Evolutionary conservation across 1,140 invertebrate species (phyloP), one percentile per base, ranked within the genome.

Genomic region (Drosophila kurseongensis): DNA sequence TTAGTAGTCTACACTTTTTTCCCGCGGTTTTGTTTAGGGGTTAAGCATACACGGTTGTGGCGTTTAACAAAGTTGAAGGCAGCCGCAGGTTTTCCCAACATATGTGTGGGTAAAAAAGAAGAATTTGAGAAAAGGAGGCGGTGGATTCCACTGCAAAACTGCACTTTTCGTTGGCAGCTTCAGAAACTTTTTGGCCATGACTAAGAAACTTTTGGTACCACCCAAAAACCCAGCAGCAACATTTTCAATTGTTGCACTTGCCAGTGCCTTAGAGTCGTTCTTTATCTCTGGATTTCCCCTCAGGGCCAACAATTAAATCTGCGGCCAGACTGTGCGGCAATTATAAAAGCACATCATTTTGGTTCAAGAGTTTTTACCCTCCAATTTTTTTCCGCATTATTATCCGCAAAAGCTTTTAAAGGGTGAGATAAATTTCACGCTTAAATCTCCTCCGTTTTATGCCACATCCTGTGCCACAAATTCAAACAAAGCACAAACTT

Each of bases 211-310:
- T 80, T 79, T 5, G 41, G 50, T 32, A 36, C 36, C 51, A 47
- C 60, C 60, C 65, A 45, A 65, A 55, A 56, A 16, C 36, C 44
- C 48, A 40, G 16, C 7, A 54, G 36, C 32, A 63, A 73, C 57
- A 76, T 76, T 80, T 80, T 81, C 78, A 81, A 81, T 81, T 81
- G 78, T 81, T 81, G 73, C 78, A 76, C 61, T 45, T 56, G 51
- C 54, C 41, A 4, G 47, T n/a, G 48, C 14, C 61, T 47, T 38
- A 18, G 8, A 35, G 36, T 16, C 54, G 14, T 23, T 10, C 16
- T n/a, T 5, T 5, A 50, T 51, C 61, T 27, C 23, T 16, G 27
- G 10, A 27, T 71, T 29, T 16, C 29, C 12, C 32, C 13, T 5
- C 23, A 10, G 16, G 50, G 36, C 35, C 29, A 36, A 44, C 68